Evolutionary conservation across 2,888 invertebrate genomes (phyloP).

Genomic region (Ormyrus pomaceus): DNA sequence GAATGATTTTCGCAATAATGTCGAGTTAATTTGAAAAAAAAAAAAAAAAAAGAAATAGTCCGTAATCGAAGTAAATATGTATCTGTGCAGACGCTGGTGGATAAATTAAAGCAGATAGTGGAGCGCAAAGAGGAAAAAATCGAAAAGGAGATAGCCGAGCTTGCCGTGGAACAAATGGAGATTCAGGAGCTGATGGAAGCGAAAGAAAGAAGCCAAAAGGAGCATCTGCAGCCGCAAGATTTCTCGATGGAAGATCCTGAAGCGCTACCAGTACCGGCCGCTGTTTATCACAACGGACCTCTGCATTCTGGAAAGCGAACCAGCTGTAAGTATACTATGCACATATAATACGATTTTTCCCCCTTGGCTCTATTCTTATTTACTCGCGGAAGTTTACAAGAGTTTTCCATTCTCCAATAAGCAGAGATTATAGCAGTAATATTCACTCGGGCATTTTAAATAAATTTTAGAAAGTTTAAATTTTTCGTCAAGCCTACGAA

Average conservation of each 20-base stretch:
- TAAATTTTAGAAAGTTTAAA: too few species aligned
- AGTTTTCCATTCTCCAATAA: background rate
- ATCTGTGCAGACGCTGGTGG: slow-evolving; percentile 58
- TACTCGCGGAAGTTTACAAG: background rate
- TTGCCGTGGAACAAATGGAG: slow-evolving; percentile 66
- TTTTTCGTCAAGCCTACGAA: too few species aligned
- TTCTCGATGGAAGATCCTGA: slow-evolving; percentile 64
- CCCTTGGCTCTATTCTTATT: background rate
- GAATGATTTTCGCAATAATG: too few species aligned
- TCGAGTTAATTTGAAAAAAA: too few species aligned
- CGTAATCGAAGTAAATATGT: slow-evolving; percentile 6
- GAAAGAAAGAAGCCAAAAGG: slow-evolving; percentile 60
- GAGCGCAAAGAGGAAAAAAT: slow-evolving; percentile 64
- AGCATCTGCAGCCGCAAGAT: slow-evolving; percentile 56
- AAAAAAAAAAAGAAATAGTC: background rate
- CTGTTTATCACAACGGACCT: slow-evolving; percentile 63
- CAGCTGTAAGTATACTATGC: slow-evolving; percentile 66
- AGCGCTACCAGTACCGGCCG: slow-evolving; percentile 67
- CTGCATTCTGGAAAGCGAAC: slow-evolving; percentile 68
- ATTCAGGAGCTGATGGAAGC: slow-evolving; percentile 66
- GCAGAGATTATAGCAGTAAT: too few species aligned
- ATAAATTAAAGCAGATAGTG: slow-evolving; percentile 64
- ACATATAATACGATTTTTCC: slow-evolving; percentile 8
- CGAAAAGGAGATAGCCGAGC: slow-evolving; percentile 65
- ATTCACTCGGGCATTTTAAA: too few species aligned